These are phyloP conservation scores for Leptopilina drosophilae DNA, from an alignment of 2,888 invertebrate species.

Conservation along the genomic window DNA sequence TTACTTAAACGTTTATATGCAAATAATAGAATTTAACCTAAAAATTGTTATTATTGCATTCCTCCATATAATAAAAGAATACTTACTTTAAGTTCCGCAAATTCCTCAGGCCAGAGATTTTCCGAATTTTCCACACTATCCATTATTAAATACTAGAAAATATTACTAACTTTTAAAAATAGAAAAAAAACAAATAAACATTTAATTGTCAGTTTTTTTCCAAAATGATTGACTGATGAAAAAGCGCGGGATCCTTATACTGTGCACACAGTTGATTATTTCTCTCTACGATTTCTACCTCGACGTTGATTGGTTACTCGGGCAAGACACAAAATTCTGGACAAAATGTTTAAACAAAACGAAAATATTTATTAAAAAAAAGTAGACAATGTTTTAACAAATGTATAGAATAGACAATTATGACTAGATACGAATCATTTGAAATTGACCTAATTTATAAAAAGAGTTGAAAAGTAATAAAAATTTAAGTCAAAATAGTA, in stretches of 20 bases:
- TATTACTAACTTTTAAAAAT: background rate
- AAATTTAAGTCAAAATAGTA: no score
- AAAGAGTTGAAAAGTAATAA: no score
- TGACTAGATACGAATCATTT: no score
- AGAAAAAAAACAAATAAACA: background rate
- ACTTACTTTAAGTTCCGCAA: background rate
- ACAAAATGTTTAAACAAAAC: no score
- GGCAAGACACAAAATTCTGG: no score
- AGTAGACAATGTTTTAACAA: no score
- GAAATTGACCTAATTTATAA: background rate
- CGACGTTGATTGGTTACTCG: no score
- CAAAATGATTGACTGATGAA: background rate
- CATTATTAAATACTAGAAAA: background rate
- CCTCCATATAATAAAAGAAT: background rate
- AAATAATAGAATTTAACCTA: background rate
- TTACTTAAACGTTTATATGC: no score
- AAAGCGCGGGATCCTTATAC: background rate
- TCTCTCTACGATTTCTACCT: no score
- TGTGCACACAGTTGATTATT: no score
- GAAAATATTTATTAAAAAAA: no score
- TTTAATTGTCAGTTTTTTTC: background rate
- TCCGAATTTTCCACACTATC: background rate
- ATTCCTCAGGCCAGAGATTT: slow-evolving; percentile 25
- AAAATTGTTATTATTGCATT: background rate
- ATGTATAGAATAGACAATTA: no score